Percentiles rank a stretch among this genome's conserved stretches.
Conservation (phyloP, 2,797 vertebrate genomes). For the Sphenopsis melanotis region DNA sequence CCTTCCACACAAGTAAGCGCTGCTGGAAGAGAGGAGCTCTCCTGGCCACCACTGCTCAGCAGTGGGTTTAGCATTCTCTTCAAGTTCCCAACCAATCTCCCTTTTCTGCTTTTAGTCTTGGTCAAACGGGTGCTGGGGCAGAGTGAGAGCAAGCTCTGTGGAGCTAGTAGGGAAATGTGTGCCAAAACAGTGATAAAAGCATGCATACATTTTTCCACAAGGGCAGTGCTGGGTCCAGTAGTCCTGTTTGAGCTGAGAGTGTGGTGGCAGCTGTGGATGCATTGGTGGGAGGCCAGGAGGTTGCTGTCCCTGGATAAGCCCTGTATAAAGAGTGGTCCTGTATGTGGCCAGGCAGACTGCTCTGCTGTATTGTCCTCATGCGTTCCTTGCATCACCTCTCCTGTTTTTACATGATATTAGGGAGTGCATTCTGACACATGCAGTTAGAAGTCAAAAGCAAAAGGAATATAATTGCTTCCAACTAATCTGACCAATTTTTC, state of each 20-base stretch:
- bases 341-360: background rate
- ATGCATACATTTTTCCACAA: constrained; percentile 7
- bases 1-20: background rate
- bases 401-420: background rate
- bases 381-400: background rate
- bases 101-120: background rate
- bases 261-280: background rate
- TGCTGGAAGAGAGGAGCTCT: background rate
- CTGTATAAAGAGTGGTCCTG: background rate
- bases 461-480: background rate
- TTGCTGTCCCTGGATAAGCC: background rate
- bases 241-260: background rate
- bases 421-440: background rate
- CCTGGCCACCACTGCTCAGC: rapidly evolving
- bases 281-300: background rate
- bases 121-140: background rate
- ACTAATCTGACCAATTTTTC: background rate
- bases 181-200: constrained; percentile 23
- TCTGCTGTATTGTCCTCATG: background rate
- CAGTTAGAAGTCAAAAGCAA: background rate
- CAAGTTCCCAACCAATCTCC: background rate
- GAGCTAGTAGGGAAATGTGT: background rate
- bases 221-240: constrained; percentile 26
- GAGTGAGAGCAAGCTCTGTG: background rate
- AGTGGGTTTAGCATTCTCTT: background rate